Conservation (phyloP, 1,140 invertebrate genomes). For the Ladona fulva region DNA sequence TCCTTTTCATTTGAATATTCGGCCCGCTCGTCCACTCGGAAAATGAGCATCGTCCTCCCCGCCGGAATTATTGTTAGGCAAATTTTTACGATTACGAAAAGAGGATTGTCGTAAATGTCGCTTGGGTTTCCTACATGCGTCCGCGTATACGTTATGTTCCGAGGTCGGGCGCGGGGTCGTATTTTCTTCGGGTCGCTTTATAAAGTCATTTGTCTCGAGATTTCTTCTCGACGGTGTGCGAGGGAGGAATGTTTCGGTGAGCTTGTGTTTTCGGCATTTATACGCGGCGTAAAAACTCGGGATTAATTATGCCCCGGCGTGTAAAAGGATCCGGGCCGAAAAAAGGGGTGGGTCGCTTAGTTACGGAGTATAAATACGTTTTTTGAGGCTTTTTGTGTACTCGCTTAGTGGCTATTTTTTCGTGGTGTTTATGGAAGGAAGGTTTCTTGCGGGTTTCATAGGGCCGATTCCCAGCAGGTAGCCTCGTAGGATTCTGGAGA, state of each 20-base stretch:
- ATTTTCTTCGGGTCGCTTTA: not conserved
- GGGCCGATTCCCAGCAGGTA: too few species aligned
- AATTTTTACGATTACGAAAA: slow-evolving; percentile 3
- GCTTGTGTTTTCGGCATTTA: not conserved
- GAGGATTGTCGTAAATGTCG: not conserved
- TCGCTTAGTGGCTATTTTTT: too few species aligned
- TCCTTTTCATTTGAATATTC: not conserved
- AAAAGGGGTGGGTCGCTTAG: too few species aligned
- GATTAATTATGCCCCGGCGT: not conserved
- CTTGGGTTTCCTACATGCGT: not conserved
- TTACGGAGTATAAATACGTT: too few species aligned
- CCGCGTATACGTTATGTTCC: not conserved
- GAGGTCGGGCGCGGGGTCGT: not conserved
- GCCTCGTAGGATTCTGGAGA: too few species aligned
- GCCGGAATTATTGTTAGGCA: not conserved
- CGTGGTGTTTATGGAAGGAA: too few species aligned
- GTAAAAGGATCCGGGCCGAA: too few species aligned
- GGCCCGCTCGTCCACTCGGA: not conserved
- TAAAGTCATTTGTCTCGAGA: not conserved
- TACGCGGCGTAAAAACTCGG: not conserved
- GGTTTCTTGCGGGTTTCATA: too few species aligned
- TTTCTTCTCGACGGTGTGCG: not conserved
- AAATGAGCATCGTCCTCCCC: not conserved
- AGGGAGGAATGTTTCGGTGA: not conserved
- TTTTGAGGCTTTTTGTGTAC: too few species aligned